Evolutionary conservation across 2,888 invertebrate species (phyloP).

Genomic region (Euzophera pinguis): DNA sequence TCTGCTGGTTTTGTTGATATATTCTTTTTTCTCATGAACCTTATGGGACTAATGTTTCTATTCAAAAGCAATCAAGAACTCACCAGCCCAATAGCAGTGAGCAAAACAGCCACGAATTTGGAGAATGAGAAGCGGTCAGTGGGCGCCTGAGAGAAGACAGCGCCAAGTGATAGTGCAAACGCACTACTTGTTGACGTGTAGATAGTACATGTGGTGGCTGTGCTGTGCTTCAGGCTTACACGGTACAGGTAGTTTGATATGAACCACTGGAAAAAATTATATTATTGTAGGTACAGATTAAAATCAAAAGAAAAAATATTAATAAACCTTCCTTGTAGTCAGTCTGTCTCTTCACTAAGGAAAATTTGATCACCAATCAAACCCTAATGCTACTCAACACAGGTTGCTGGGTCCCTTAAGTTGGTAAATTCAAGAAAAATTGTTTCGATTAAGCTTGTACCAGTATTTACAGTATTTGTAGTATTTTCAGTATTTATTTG

Average conservation of each 20-base stretch:
- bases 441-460: too few relatives aligned
- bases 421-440: too few relatives aligned
- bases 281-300: neutral
- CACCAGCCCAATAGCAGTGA: constrained; percentile 90
- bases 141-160: constrained; percentile 89
- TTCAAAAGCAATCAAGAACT: constrained; percentile 44
- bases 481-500: too few relatives aligned
- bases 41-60: too few relatives aligned
- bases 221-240: constrained; percentile 89
- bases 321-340: too few relatives aligned
- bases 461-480: too few relatives aligned
- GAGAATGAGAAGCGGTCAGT: constrained; percentile 92
- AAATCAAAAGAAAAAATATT: neutral
- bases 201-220: constrained; percentile 92
- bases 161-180: constrained; percentile 92
- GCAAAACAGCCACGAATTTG: constrained; percentile 88
- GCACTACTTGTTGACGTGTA: constrained; percentile 94
- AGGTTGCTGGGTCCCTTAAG: too few relatives aligned
- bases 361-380: too few relatives aligned
- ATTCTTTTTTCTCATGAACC: too few relatives aligned
- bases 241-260: constrained; percentile 96
- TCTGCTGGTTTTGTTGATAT: too few relatives aligned
- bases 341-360: too few relatives aligned
- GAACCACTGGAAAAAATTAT: constrained; percentile 89
- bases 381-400: too few relatives aligned